Percentiles rank a stretch among this genome's conserved stretches.
Evolutionary conservation across 2,113 vertebrate genomes (phyloP).

Genomic region (Desmodus rotundus): DNA sequence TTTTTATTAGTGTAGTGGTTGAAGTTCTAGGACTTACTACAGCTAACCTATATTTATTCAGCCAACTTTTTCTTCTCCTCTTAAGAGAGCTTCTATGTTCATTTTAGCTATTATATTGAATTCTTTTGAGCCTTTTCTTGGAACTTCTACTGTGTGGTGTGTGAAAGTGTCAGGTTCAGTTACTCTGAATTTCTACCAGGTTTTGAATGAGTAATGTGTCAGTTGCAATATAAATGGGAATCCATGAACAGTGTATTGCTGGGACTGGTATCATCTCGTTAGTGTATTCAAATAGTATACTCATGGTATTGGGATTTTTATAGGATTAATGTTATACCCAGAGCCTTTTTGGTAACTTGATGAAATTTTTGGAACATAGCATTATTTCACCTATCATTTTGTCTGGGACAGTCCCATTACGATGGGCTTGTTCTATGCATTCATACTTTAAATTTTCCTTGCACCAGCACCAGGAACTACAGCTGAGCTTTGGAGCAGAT

Average conservation of each 20-base stretch:
- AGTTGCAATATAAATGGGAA: constrained; percentile 36
- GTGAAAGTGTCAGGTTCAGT: constrained; percentile 14
- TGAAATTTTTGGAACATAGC: constrained; percentile 24
- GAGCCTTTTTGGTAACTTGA: neutral
- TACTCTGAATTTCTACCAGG: constrained; percentile 10
- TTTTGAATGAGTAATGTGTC: constrained; percentile 38
- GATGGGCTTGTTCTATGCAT: neutral
- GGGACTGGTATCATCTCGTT: neutral
- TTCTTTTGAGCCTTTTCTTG: constrained; percentile 9
- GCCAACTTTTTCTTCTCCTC: neutral
- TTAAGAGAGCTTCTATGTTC: neutral
- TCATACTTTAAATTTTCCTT: constrained; percentile 59
- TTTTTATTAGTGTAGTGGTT: neutral
- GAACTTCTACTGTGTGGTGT: neutral
- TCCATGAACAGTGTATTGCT: neutral
- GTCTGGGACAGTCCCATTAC: neutral
- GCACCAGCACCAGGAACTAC: constrained; percentile 62
- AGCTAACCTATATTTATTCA: neutral
- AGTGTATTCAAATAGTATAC: neutral
- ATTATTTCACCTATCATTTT: constrained; percentile 40
- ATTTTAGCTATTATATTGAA: constrained; percentile 28
- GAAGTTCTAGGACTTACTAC: neutral
- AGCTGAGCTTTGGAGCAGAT: constrained; percentile 80
- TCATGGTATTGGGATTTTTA: constrained; percentile 22
- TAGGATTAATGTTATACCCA: neutral